Base-by-base conservation (phyloP, 2,888 invertebrate species). In the Orchesella flavescens region DNA sequence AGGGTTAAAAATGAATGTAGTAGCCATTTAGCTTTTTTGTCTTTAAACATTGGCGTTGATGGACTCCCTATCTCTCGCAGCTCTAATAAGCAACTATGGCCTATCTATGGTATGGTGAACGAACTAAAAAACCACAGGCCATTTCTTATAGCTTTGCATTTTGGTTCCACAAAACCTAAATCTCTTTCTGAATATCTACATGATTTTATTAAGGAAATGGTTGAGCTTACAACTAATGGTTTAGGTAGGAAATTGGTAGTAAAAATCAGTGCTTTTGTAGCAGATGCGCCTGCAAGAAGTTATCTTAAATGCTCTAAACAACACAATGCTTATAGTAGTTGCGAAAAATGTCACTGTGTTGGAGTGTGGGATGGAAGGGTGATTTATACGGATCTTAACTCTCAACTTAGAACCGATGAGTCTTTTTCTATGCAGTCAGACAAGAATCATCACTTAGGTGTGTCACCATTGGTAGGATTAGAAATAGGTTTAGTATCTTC, bases 21-120 rank as follows among this genome's bases (percentile, higher is more conserved):
- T 34, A 4, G 3, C 7, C 2, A 34, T 2, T 34, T 34, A 34
- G 2, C 34, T 4, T 2, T 2, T 34, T 34, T 65, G n/a, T 66
- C 66, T 1, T 66, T 74, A 24, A 24, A 43, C 7, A 24, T 83
- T 63, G 71, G 77, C 13, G 72, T 65, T 17, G 83, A 83, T 19
- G 83, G 83, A 2, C 19, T 83, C 44, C 83, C 84, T 1, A n/a
- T 84, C 10, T 74, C 61, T 34, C 75, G 75, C 79, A 84, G 84
- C 23, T 57, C 59, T 44, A 63, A 55, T 17, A 53, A 68, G 0
- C 46, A 66, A n/a, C 12, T 79, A n/a, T 84, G 84, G 84, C 84
- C 84, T 0, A 74, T 84, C 10, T 44, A 80, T 21, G 19, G 59
- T 10, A 61, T n/a, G 13, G 59, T 84, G 21, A 68, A 84, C 23